A percentile compares a stretch with the other conserved stretches of the same genome.
These are phyloP conservation scores for Caranx melampygus DNA, from an alignment of 2,113 vertebrate genomes.

Conservation along the genomic window DNA sequence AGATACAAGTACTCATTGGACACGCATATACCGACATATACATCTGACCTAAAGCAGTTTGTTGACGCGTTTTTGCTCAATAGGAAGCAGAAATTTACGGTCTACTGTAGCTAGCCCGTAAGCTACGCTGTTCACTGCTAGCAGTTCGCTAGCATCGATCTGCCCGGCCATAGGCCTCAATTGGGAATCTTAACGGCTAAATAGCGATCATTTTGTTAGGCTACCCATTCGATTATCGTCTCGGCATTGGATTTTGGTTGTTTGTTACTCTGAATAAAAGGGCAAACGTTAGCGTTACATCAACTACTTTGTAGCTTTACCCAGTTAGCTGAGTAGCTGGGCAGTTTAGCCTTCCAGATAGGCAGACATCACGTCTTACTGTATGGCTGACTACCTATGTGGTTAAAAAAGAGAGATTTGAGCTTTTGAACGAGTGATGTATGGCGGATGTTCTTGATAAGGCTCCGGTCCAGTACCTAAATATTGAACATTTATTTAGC, in stretches of 20 bases:
- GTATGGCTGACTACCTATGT: not conserved
- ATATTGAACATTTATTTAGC: not conserved
- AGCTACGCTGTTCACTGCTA: constrained; percentile 61
- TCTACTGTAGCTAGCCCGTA: constrained; percentile 56
- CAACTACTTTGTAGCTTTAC: constrained; percentile 19
- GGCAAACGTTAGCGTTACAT: not conserved
- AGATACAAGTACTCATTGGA: constrained; percentile 49
- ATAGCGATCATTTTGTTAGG: not conserved
- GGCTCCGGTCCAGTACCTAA: not conserved
- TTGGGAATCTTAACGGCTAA: not conserved
- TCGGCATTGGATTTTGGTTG: rapidly evolving
- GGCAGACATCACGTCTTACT: constrained; percentile 15
- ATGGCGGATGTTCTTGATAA: not conserved
- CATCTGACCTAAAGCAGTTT: not conserved
- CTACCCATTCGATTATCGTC: rapidly evolving
- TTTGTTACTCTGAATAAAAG: rapidly evolving
- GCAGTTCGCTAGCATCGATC: constrained; percentile 48
- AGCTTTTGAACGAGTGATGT: not conserved
- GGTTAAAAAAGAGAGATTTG: not conserved
- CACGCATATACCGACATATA: not conserved
- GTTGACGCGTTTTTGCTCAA: constrained; percentile 18
- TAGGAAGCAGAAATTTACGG: constrained; percentile 26
- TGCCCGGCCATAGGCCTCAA: constrained; percentile 63
- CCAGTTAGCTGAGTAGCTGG: constrained; percentile 54
- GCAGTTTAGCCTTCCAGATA: constrained; percentile 28